phyloP scores from a whole-genome alignment of 2,888 invertebrate species.

The Drosophila demipolita region DNA sequence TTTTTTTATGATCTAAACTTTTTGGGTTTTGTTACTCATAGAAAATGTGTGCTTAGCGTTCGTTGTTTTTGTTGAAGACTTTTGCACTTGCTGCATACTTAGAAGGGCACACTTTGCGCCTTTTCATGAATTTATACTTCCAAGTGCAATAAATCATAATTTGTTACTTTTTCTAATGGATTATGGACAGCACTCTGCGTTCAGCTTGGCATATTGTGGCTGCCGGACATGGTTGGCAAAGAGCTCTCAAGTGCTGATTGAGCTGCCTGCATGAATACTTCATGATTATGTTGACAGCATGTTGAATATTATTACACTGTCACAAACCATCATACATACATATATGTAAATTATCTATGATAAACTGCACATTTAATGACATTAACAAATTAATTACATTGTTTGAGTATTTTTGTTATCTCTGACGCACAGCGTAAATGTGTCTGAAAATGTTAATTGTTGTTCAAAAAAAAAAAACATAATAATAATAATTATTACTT shows the following conservation, averaged over 20 bases:
- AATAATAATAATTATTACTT: constrained; percentile 34
- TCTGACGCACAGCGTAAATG: constrained; percentile 33
- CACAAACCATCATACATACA: neutral
- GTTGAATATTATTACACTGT: constrained; percentile 16
- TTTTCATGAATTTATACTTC: constrained; percentile 55
- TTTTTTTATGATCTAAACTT: constrained; percentile 47
- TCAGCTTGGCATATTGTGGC: constrained; percentile 55
- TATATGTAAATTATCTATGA: neutral
- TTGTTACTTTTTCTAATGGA: constrained; percentile 79
- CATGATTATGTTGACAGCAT: constrained; percentile 23
- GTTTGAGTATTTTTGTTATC: constrained; percentile 53
- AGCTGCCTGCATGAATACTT: constrained; percentile 54
- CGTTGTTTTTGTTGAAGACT: constrained; percentile 21
- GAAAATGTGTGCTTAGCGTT: constrained; percentile 28
- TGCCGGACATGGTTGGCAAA: constrained; percentile 45
- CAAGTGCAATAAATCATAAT: constrained; percentile 78
- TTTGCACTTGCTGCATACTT: constrained; percentile 56
- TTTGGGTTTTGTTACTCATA: constrained; percentile 33
- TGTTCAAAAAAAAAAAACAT: constrained; percentile 13
- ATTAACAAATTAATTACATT: constrained; percentile 63
- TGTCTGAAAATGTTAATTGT: constrained; percentile 48
- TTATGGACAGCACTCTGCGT: constrained; percentile 65
- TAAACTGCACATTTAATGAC: constrained; percentile 28
- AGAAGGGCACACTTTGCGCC: constrained; percentile 64
- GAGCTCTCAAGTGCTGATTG: constrained; percentile 62